Percentiles rank a stretch among this genome's conserved stretches.
phyloP scores from a whole-genome alignment of 2,888 invertebrate species.

The Seladonia tumulorum region DNA sequence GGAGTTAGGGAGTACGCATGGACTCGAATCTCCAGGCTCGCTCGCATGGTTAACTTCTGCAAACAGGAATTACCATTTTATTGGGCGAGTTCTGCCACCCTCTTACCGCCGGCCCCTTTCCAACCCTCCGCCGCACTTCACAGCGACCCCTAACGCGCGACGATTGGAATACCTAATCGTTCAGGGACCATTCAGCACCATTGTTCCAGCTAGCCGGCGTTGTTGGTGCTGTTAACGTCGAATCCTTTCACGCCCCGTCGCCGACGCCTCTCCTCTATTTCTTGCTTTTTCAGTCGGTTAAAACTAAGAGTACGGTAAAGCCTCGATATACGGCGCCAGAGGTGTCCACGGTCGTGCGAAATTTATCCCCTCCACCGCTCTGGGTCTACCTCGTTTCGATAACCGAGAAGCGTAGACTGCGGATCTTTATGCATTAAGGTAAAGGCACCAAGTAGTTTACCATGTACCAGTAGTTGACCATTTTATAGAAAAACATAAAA shows the following conservation, averaged over 20 bases:
- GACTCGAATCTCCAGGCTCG: slow-evolving; percentile 83
- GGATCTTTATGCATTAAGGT: too few species aligned
- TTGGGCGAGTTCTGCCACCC: slow-evolving; percentile 85
- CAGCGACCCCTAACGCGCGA: slow-evolving; percentile 75
- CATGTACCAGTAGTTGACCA: too few species aligned
- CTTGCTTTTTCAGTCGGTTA: not conserved
- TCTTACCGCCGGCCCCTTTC: slow-evolving; percentile 73
- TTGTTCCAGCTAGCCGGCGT: slow-evolving; percentile 76
- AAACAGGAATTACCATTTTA: slow-evolving; percentile 91
- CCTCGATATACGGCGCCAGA: not conserved
- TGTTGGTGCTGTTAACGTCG: slow-evolving; percentile 71
- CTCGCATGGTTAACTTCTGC: slow-evolving; percentile 87
- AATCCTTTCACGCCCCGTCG: slow-evolving; percentile 70
- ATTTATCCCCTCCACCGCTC: not conserved
- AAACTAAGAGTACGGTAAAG: not conserved
- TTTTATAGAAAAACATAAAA: too few species aligned
- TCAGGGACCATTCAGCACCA: slow-evolving; percentile 79
- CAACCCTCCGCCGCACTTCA: slow-evolving; percentile 69
- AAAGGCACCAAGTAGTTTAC: too few species aligned
- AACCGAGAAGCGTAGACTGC: too few species aligned
- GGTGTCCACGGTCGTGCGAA: not conserved
- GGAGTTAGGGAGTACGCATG: slow-evolving; percentile 82
- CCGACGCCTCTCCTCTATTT: not conserved
- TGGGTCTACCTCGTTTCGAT: not conserved
- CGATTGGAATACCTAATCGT: slow-evolving; percentile 83